phyloP scores from a whole-genome alignment of 2,113 vertebrate species.

The Xyrauchen texanus region DNA sequence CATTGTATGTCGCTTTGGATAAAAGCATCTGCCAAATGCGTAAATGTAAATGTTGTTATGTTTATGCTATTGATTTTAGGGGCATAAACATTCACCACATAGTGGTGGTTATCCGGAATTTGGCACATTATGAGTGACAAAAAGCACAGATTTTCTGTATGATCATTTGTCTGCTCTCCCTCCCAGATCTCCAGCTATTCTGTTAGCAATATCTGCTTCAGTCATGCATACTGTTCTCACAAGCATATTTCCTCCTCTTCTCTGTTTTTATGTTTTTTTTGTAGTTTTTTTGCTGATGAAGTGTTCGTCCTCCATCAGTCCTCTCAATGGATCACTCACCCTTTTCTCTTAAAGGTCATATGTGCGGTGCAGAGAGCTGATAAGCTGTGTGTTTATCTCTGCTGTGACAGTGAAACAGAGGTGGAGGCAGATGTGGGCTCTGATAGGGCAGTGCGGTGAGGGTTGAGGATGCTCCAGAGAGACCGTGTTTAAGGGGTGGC shows the following conservation, averaged over 20 bases:
- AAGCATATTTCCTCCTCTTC: constrained; percentile 5
- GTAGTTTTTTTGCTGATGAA: constrained; percentile 45
- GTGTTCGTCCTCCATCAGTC: constrained; percentile 40
- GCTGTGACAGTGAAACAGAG: constrained; percentile 53
- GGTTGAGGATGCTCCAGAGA: constrained; percentile 44
- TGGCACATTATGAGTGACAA: too few relatives aligned
- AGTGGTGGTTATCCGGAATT: too few relatives aligned
- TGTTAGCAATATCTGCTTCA: constrained; percentile 10
- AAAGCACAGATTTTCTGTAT: neutral
- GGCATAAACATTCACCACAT: too few relatives aligned
- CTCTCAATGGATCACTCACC: constrained; percentile 44
- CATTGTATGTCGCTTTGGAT: too few relatives aligned
- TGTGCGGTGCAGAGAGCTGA: constrained; percentile 34
- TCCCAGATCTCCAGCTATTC: neutral
- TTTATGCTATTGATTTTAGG: too few relatives aligned
- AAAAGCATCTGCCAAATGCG: too few relatives aligned
- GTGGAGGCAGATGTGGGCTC: constrained; percentile 34
- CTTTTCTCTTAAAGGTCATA: constrained; percentile 58
- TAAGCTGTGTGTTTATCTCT: constrained; percentile 50
- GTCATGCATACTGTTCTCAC: constrained; percentile 2
- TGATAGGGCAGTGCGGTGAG: constrained; percentile 32
- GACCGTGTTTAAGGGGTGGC: neutral
- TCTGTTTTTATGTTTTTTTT: constrained; percentile 9
- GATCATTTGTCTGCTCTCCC: neutral
- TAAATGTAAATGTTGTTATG: too few relatives aligned